Evolutionary conservation across 2,888 invertebrate genomes (phyloP), one percentile per base, ranked within the genome.

Genomic region (Athrips mouffetella): DNA sequence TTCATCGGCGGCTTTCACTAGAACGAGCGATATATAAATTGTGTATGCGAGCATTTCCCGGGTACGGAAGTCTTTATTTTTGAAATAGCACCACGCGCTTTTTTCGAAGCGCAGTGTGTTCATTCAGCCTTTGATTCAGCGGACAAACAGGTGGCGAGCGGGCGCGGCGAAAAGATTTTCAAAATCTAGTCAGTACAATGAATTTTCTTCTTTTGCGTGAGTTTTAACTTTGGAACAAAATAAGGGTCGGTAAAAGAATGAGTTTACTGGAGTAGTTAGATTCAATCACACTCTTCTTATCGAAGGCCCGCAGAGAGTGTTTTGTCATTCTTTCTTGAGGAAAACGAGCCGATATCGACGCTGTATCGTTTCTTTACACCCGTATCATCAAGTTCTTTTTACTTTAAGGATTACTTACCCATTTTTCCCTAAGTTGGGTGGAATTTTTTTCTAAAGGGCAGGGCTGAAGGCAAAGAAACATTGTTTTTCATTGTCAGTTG

Each of bases 1-100:
- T 84, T 81, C 85, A 83, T 81, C 76, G 76, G 65, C 69, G 72
- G 81, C 78, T 81, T 82, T 80, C 75, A 75, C 73, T 70, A 70
- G 71, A n/a, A 73, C 68, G 70, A 67, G 70, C 72, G 72, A 76
- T 80, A 80, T 74, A 71, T 76, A 77, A 73, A 77, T 76, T 73
- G 67, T 64, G 64, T 55, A 60, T 55, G 49, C 50, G 49, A 45
- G 51, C 54, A 47, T 49, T 35, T 18, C 18, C 55, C 54, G 56
- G 50, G 48, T 42, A 48, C 49, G 51, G 8, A 16, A 5, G 49
- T 51, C 55, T 56, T 57, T 59, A 52, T 56, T 50, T 48, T 45
- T 35, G 16, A 31, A 48, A 50, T 23, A 46, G 10, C 21, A 31
- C 21, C 13, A 21, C 11, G n/a, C 46, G 27, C 10, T 45, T 33